Evolutionary conservation across 2,797 vertebrate genomes (phyloP), one percentile per base, ranked within the genome.

Genomic region (Liasis olivaceus): DNA sequence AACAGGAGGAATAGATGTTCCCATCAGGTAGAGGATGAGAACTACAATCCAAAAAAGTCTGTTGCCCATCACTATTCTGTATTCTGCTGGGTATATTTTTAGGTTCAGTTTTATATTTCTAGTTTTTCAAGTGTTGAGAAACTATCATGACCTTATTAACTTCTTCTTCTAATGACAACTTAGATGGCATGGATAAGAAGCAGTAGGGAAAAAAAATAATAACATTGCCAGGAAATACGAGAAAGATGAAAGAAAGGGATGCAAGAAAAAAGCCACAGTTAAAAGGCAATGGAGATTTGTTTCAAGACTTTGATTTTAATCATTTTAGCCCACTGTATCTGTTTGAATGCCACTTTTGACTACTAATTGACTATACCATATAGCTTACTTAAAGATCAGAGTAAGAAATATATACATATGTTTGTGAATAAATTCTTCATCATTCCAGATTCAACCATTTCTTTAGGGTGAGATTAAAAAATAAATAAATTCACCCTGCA

Each of bases 401-500:
- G 3, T 26, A 31, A 89, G 42, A 69, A 15, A 93, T 86, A 95
- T 92, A 92, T 60, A 89, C 20, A 60, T 72, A 89, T n/a, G 0
- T 92, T 95, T 91, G 89, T 95, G 88, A 93, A 92, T 92, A 36
- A 36, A 14, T n/a, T 14, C 36, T 56, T 62, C 42, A 91, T 87
- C 64, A 84, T 89, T 93, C 90, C 93, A 86, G 89, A 94, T 95
- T 95, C 89, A 93, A 54, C 66, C 77, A 56, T 60, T 93, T 69
- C 36, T 95, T 93, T 92, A 90, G 28, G 63, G 92, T 92, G 88
- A 89, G 64, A 89, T 94, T 62, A 36, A 58, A 31, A 88, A 86
- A 95, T 94, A 96, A 95, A 94, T 89, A 91, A 93, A 89, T 93
- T 12, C 87, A 77, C 93, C 90, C 60, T 92, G 7, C 87, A 92